Conservation (phyloP, 2,113 vertebrate species). For the Prolemur simus region DNA sequence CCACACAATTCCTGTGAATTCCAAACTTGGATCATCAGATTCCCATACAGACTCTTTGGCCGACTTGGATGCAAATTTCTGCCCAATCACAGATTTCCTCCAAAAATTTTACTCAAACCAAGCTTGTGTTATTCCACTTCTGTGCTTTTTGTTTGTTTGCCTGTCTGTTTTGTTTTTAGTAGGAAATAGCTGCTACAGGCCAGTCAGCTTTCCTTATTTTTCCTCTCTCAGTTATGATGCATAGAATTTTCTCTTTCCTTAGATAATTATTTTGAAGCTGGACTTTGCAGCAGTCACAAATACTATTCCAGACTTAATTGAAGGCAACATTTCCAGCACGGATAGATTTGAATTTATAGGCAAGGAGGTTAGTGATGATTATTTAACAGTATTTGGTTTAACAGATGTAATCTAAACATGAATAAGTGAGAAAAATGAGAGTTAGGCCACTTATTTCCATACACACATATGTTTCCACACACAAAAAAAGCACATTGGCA, state of each 20-base stretch:
- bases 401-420: background rate
- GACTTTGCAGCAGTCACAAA: background rate
- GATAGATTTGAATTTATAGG: background rate
- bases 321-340: background rate
- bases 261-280: background rate
- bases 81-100: background rate
- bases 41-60: background rate
- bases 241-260: background rate
- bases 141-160: background rate
- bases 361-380: background rate
- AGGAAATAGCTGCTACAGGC: background rate
- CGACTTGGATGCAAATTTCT: background rate
- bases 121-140: background rate
- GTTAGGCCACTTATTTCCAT: background rate
- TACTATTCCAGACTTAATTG: background rate
- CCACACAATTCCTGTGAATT: background rate
- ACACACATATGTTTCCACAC: background rate
- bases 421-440: background rate
- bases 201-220: background rate
- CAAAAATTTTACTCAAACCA: background rate
- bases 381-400: background rate
- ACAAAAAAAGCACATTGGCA: background rate
- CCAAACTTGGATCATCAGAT: background rate
- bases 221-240: background rate
- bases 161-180: background rate